These are phyloP conservation scores for Parnassius glacialis DNA, from an alignment of 2,888 invertebrate genomes.

Conservation along the genomic window DNA sequence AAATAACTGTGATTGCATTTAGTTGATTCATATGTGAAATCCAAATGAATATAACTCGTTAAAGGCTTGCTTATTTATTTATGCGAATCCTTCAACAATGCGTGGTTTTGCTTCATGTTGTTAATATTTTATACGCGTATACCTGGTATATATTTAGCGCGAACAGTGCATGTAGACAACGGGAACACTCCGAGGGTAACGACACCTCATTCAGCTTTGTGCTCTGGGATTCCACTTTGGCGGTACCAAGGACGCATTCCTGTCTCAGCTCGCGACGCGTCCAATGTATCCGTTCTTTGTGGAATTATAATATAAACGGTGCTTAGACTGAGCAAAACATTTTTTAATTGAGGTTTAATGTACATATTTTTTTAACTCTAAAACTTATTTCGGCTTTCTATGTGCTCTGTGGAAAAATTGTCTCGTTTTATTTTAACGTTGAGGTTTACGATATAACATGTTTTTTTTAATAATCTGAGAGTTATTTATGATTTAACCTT, in stretches of 20 bases:
- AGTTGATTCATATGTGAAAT: no score
- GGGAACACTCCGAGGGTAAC: conserved; percentile 15
- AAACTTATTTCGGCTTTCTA: no score
- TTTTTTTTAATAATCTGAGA: no score
- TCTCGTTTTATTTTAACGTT: no score
- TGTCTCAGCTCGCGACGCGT: conserved; percentile 5
- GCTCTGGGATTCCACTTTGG: conserved; percentile 5
- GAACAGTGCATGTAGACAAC: conserved; percentile 3
- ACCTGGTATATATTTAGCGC: not conserved
- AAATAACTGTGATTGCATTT: no score
- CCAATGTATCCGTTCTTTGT: conserved; percentile 10
- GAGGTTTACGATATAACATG: no score
- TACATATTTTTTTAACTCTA: no score
- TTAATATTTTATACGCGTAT: not conserved
- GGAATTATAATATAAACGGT: conserved; percentile 5
- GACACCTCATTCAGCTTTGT: conserved; percentile 22
- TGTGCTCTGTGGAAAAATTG: no score
- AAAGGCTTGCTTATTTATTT: no score
- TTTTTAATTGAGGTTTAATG: not conserved
- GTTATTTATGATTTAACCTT: no score
- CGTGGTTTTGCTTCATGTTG: not conserved
- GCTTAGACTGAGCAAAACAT: not conserved
- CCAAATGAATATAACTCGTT: no score
- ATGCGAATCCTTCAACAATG: no score
- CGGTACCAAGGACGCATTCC: conserved; percentile 22